Percentiles rank a stretch among this genome's conserved stretches.
Evolutionary conservation across 2,888 invertebrate species (phyloP).

Genomic region (Caenorhabditis sp.): DNA sequence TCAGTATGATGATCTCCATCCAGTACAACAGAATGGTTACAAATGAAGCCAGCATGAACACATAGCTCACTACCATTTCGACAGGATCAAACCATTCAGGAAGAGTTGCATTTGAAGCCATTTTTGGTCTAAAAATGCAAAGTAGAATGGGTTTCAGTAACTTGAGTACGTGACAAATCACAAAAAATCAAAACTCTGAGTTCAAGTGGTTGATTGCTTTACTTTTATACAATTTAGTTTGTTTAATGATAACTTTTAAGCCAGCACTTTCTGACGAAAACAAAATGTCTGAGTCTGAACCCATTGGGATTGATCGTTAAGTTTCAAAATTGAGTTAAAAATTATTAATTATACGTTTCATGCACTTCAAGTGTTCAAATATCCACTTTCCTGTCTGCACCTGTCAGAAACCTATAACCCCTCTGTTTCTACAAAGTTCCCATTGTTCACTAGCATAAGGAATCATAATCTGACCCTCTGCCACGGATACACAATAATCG

Average conservation of each 20-base stretch:
- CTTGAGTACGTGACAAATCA: too few species aligned
- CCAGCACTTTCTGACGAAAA: background rate
- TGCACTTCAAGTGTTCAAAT: background rate
- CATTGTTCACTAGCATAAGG: background rate
- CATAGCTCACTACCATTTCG: constrained; percentile 58
- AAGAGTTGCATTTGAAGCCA: constrained; percentile 63
- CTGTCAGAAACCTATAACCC: background rate
- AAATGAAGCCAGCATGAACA: constrained; percentile 58
- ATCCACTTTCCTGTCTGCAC: background rate
- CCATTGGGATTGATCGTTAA: background rate
- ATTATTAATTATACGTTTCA: background rate
- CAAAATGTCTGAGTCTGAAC: background rate
- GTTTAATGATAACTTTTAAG: background rate
- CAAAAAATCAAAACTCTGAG: background rate
- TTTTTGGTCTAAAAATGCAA: constrained; percentile 42
- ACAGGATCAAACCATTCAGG: constrained; percentile 65
- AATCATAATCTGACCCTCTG: constrained; percentile 7
- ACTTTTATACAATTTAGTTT: background rate
- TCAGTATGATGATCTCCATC: constrained; percentile 64
- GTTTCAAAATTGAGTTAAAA: too few species aligned
- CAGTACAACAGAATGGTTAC: constrained; percentile 60
- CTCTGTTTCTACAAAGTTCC: background rate
- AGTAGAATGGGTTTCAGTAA: too few species aligned
- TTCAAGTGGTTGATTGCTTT: background rate
- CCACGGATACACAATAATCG: background rate